These are phyloP conservation scores for rat (Rattus norvegicus) DNA, from an alignment of 2,113 vertebrate genomes.

Conservation along the genomic window GRCr8 NC_086036.1:30178001-30178500, in stretches of 20 bases:
- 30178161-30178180: background rate
- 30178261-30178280: slow-evolving; percentile 5
- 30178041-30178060: background rate
- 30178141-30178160: background rate
- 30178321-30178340: background rate
- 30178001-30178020: too few species aligned
- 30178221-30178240: background rate
- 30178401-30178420: slow-evolving; percentile 19
- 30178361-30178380: slow-evolving; percentile 49
- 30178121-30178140: background rate
- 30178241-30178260: background rate
- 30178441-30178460: slow-evolving; percentile 16
- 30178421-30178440: slow-evolving; percentile 74
- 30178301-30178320: slow-evolving; percentile 45
- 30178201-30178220: background rate
- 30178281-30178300: slow-evolving; percentile 32
- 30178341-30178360: slow-evolving; percentile 34
- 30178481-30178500: slow-evolving; percentile 67
- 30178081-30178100: background rate
- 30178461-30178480: slow-evolving; percentile 81
- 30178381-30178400: slow-evolving; percentile 59
- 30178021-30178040: background rate
- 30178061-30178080: background rate
- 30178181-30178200: background rate
- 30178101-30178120: background rate